These are phyloP conservation scores for Oncopodura yosiiana DNA, from an alignment of 1,140 invertebrate species.

Conservation along the genomic window DNA sequence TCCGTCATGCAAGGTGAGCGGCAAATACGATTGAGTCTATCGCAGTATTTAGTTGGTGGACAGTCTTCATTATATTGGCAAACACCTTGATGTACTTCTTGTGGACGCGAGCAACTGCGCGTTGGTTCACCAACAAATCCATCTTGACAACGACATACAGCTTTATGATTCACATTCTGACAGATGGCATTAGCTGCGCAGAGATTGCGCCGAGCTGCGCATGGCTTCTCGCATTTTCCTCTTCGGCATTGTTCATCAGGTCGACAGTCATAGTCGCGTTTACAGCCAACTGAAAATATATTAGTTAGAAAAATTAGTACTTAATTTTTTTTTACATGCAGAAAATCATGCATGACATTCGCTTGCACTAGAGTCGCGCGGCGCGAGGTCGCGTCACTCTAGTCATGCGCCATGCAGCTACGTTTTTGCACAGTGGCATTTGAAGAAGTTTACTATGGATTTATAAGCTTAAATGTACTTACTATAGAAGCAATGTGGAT, in stretches of 20 bases:
- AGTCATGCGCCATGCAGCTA: no score
- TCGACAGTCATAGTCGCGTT: slow-evolving; percentile 43
- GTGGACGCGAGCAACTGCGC: slow-evolving; percentile 13
- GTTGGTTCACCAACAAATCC: slow-evolving; percentile 20
- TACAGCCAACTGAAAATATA: slow-evolving; percentile 38
- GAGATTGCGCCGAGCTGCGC: slow-evolving; percentile 39
- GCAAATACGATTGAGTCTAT: slow-evolving; percentile 67
- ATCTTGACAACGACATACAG: slow-evolving; percentile 55
- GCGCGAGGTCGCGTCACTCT: no score
- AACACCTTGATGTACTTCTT: slow-evolving; percentile 45
- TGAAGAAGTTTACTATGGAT: no score
- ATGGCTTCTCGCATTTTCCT: slow-evolving; percentile 48
- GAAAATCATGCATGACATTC: no score
- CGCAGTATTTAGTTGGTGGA: slow-evolving; percentile 66
- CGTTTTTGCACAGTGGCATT: no score
- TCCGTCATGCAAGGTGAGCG: slow-evolving; percentile 72
- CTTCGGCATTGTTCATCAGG: slow-evolving; percentile 47
- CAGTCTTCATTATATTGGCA: slow-evolving; percentile 86
- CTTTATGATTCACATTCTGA: slow-evolving; percentile 50
- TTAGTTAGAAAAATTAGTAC: no score
- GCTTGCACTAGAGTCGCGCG: no score
- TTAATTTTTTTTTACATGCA: no score
- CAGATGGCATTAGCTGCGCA: slow-evolving; percentile 58
- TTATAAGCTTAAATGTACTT: no score
- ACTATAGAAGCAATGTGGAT: no score